A percentile compares a stretch with the other conserved stretches of the same genome.
phyloP scores from a whole-genome alignment of 1,140 invertebrate species.

The Lepidostoma basale region DNA sequence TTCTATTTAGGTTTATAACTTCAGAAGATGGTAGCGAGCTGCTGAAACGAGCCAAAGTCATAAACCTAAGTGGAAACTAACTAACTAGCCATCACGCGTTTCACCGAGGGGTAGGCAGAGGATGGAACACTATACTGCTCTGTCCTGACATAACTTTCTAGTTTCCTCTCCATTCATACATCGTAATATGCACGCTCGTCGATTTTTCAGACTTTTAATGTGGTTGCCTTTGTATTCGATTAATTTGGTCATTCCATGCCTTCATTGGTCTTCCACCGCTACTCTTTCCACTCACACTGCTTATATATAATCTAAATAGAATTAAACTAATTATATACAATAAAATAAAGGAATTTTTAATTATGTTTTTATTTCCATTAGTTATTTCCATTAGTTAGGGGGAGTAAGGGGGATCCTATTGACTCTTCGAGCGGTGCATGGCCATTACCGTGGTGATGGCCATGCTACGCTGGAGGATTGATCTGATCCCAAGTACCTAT shows the following conservation, averaged over 20 bases:
- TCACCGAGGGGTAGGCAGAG: not conserved
- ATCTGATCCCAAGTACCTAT: too few species aligned
- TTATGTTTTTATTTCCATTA: not conserved
- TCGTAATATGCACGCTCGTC: not conserved
- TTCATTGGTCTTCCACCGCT: not conserved
- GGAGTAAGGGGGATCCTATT: too few species aligned
- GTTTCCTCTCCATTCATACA: not conserved
- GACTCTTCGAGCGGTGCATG: not conserved
- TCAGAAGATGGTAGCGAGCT: too few species aligned
- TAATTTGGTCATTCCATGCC: not conserved
- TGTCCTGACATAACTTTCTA: not conserved
- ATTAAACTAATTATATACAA: not conserved
- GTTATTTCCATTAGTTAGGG: too few species aligned
- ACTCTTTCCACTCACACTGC: not conserved
- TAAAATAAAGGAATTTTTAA: not conserved
- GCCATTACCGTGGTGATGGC: not conserved
- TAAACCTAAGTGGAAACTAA: not conserved
- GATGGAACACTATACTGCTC: not conserved
- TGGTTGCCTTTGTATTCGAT: not conserved
- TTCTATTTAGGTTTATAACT: not conserved
- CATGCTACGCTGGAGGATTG: too few species aligned
- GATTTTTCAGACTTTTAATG: not conserved
- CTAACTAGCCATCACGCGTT: not conserved
- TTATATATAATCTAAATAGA: not conserved
- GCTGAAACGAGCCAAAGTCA: too few species aligned